Evolutionary conservation across 2,888 invertebrate genomes (phyloP), one percentile per base, ranked within the genome.

Genomic region (Cephonodes hylas): DNA sequence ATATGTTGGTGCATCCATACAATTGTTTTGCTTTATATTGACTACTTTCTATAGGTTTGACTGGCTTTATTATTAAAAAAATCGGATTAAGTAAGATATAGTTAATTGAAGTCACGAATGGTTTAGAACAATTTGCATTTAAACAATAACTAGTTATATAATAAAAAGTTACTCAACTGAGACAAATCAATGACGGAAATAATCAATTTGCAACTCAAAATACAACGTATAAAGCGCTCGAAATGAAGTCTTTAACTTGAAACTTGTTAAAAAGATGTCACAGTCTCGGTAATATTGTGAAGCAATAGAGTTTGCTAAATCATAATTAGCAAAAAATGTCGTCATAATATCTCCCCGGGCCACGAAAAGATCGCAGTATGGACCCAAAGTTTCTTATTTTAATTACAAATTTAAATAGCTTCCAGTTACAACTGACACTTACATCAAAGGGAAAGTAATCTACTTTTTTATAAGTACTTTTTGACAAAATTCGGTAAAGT

Each of bases 391-490:
- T 72, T 64, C 64, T 71, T 72, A 74, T 76, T 79, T 74, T 77
- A 80, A 80, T 81, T 78, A 76, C 74, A 77, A 77, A 75, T 79
- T 74, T 74, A 77, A 77, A 80, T 75, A 78, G 73, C 74, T 80
- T 74, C 67, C 72, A 70, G 75, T 75, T 73, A 68, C 73, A 71
- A 76, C 68, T 75, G 73, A 75, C 75, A 79, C 75, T 78, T 77
- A 73, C 76, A 74, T 77, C 76, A 77, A 81, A 83, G 75, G 68
- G 80, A 85, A 85, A 82, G 81, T 80, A 79, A 80, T 82, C 77
- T 69, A 76, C 73, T 79, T 78, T 67, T 66, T 72, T 75, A 22
- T 15, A 10, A 23, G 46, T n/a, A n/a, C n/a, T 20, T 45, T 46
- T 34, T 38, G n/a, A 48, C 38, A 46, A 38, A 18, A 20, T n/a